Evolutionary conservation across 2,797 vertebrate genomes (phyloP).

Genomic region (Siniperca undulata): DNA sequence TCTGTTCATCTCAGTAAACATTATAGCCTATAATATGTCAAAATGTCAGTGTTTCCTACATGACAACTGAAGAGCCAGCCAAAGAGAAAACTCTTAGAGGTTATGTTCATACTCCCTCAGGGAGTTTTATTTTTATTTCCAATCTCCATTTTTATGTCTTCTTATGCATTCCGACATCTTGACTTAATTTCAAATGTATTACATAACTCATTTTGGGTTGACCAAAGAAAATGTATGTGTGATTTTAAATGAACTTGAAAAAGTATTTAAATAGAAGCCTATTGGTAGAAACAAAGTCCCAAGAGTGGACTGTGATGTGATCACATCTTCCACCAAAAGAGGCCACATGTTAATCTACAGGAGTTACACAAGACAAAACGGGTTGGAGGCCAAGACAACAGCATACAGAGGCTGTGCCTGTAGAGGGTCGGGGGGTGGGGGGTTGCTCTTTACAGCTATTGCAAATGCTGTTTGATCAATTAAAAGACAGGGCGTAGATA

Average conservation of each 20-base stretch:
- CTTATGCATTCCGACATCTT: conserved; percentile 30
- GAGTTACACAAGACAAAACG: not conserved
- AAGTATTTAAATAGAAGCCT: not conserved
- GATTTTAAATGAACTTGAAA: not conserved
- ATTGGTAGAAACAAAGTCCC: not conserved
- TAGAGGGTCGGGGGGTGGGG: no score
- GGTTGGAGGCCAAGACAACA: not conserved
- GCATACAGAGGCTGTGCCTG: not conserved
- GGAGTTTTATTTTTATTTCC: conserved; percentile 22
- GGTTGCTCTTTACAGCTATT: no score
- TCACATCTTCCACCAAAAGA: not conserved
- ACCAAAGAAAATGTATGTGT: not conserved
- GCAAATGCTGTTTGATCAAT: no score
- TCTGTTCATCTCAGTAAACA: conserved; percentile 8
- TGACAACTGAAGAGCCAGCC: conserved; percentile 16
- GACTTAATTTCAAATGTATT: conserved; percentile 9
- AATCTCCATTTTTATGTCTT: conserved; percentile 21
- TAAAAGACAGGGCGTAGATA: no score
- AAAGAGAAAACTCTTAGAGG: conserved; percentile 19
- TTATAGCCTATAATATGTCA: conserved; percentile 14
- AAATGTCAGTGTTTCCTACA: conserved; percentile 23
- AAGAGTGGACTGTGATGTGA: not conserved
- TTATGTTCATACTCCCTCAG: conserved; percentile 10
- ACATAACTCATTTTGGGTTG: conserved; percentile 2
- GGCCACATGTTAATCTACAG: not conserved